Conservation (phyloP, 1,140 invertebrate genomes). For the Plectrocnemia conspersa region DNA sequence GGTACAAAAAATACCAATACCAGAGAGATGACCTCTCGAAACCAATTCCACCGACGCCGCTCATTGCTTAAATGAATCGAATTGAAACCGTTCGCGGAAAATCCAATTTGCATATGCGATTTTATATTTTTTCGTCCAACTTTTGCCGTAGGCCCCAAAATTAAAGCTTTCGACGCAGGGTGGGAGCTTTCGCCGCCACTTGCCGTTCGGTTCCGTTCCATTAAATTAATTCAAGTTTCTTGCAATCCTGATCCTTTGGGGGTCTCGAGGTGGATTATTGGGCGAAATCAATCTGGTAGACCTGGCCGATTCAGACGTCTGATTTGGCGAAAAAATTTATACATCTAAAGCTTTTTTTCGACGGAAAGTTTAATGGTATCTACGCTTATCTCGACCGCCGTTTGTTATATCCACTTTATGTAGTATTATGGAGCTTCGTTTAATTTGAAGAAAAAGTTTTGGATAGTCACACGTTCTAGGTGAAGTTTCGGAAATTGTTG, state of each 20-base stretch:
- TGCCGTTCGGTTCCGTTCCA: slow-evolving; percentile 24
- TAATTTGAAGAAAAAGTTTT: no score
- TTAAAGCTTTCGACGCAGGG: no score
- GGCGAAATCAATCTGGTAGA: slow-evolving; percentile 26
- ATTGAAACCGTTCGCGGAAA: slow-evolving; percentile 25
- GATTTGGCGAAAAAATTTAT: no score
- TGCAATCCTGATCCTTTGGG: no score
- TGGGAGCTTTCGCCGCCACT: no score
- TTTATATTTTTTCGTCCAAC: slow-evolving; percentile 22
- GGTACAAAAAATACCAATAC: slow-evolving; percentile 3
- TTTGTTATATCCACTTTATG: no score
- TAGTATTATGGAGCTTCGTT: no score
- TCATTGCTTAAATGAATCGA: slow-evolving; percentile 12
- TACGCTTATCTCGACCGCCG: no score
- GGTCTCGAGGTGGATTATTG: slow-evolving; percentile 25
- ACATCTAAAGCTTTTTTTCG: no score
- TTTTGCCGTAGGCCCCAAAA: slow-evolving; percentile 21
- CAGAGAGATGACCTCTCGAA: slow-evolving; percentile 3
- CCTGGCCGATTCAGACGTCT: slow-evolving; percentile 6
- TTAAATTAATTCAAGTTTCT: slow-evolving; percentile 32
- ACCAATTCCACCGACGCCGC: slow-evolving; percentile 4
- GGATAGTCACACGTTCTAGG: no score
- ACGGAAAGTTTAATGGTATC: no score
- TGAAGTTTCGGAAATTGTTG: no score
- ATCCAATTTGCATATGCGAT: slow-evolving; percentile 34